Conservation (phyloP, 2,888 invertebrate species). For the Chrysolina haemoptera region DNA sequence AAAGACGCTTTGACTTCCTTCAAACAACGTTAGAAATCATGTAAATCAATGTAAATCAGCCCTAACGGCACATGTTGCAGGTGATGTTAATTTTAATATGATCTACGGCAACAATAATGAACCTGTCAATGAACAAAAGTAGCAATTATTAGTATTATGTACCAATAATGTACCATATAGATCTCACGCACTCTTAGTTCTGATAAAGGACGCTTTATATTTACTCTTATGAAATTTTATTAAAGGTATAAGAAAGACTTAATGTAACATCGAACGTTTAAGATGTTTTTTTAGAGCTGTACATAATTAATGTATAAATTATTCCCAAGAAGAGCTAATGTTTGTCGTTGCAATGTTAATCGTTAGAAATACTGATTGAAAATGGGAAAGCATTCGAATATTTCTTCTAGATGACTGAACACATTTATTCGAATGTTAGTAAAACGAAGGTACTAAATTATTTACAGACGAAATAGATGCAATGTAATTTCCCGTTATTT, state of each 20-base stretch:
- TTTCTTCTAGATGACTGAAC: conserved; percentile 5
- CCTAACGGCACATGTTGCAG: not conserved
- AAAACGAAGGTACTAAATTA: not conserved
- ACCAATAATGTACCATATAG: conserved; percentile 16
- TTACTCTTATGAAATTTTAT: conserved; percentile 21
- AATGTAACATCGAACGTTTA: conserved; percentile 36
- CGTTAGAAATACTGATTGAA: not conserved
- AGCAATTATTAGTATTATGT: conserved; percentile 29
- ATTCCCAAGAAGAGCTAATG: not conserved
- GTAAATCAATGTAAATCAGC: not conserved
- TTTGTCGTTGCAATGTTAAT: conserved; percentile 6
- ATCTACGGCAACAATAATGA: conserved; percentile 41
- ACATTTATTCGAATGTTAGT: not conserved
- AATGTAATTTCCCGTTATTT: conserved; percentile 8
- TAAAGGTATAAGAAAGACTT: conserved; percentile 32
- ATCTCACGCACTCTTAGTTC: conserved; percentile 23
- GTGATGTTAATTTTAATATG: conserved; percentile 6
- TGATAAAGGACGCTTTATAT: conserved; percentile 26
- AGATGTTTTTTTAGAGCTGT: conserved; percentile 8
- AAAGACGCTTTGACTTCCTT: too few relatives aligned
- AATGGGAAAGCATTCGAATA: not conserved
- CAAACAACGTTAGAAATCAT: too few relatives aligned
- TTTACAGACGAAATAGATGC: not conserved
- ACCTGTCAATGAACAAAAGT: conserved; percentile 39
- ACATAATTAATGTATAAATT: not conserved